Conservation (phyloP, 2,113 vertebrate genomes). For the Taurulus bubalis region DNA sequence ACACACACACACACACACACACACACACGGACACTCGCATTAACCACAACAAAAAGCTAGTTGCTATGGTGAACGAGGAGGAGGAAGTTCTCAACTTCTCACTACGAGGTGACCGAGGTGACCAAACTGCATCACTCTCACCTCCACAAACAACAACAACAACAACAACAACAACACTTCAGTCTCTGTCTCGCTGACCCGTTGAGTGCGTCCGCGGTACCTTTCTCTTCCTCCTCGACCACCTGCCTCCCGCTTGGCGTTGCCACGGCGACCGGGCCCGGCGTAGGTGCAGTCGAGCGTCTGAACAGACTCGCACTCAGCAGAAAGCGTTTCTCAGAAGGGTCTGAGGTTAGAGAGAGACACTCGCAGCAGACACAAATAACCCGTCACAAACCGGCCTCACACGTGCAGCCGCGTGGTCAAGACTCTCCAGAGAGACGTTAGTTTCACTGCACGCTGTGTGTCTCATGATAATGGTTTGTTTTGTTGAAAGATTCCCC, state of each 20-base stretch:
- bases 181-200: background rate
- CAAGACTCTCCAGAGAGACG: background rate
- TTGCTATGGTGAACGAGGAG: constrained; percentile 14
- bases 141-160: background rate
- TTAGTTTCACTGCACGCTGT: background rate
- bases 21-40: background rate
- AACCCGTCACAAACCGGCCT: no score
- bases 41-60: background rate
- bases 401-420: background rate
- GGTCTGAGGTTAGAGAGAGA: background rate
- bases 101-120: background rate
- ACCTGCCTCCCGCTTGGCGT: background rate
- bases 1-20: background rate
- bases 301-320: background rate
- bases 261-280: constrained; percentile 1
- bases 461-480: no score
- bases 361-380: no score
- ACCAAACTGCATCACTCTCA: background rate
- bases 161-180: no score
- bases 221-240: background rate
- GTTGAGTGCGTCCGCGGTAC: background rate
- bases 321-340: background rate
- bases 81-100: background rate
- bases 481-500: background rate
- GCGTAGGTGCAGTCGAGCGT: background rate